Evolutionary conservation across 2,888 invertebrate genomes (phyloP).

Genomic region (Cantharis flavilabris): DNA sequence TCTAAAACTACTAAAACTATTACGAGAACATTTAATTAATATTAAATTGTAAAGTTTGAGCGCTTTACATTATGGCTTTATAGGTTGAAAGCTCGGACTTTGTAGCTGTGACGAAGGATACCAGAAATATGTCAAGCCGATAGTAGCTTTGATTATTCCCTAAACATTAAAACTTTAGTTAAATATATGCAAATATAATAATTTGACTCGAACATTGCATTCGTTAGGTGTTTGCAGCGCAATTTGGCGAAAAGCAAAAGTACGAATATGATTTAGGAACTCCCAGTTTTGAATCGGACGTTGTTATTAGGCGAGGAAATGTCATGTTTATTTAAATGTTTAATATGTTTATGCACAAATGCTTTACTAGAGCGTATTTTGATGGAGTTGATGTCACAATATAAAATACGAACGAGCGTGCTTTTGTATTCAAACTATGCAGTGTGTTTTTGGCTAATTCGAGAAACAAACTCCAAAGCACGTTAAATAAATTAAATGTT

Average conservation of each 20-base stretch:
- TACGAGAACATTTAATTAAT: constrained; percentile 27
- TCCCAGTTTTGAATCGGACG: neutral
- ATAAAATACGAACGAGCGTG: neutral
- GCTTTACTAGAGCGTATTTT: neutral
- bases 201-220: neutral
- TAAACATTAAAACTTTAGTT: neutral
- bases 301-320: neutral
- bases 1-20: constrained; percentile 25
- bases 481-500: neutral
- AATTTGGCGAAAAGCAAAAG: neutral
- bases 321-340: neutral
- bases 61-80: constrained; percentile 20
- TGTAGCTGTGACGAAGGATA: constrained; percentile 13
- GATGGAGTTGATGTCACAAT: neutral
- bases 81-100: constrained; percentile 25
- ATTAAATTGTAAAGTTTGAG: constrained; percentile 28
- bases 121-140: constrained; percentile 16
- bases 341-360: neutral
- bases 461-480: neutral
- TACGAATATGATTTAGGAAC: neutral
- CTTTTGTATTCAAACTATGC: neutral
- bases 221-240: neutral
- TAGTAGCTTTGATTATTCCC: constrained; percentile 22
- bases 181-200: neutral
- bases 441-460: neutral